Evolutionary conservation across 2,113 vertebrate genomes (phyloP).

Genomic region (Oreamnos americanus): DNA sequence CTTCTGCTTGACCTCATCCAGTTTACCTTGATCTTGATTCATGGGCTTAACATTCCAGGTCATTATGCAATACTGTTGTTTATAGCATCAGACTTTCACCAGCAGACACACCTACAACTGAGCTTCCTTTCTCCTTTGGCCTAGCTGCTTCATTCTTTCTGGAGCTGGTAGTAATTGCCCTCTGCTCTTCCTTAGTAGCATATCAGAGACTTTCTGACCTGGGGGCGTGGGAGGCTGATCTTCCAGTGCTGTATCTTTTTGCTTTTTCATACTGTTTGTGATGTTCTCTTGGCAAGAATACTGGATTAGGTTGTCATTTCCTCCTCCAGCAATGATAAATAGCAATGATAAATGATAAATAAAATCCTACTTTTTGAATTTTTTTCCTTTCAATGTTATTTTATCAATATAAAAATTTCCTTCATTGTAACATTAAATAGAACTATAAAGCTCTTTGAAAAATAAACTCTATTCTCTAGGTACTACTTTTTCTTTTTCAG

Average conservation of each 20-base stretch:
- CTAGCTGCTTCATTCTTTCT: not conserved
- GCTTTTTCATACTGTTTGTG: not conserved
- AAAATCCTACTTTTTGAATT: not conserved
- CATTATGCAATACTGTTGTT: not conserved
- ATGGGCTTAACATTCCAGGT: not conserved
- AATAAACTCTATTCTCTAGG: not conserved
- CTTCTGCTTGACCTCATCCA: not conserved
- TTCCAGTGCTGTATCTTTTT: not conserved
- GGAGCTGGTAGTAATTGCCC: not conserved
- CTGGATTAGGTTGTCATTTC: not conserved
- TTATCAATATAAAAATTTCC: constrained; percentile 1
- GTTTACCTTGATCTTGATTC: not conserved
- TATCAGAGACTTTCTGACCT: not conserved
- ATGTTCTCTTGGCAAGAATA: not conserved
- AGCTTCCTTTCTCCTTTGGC: not conserved
- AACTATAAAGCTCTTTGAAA: constrained; percentile 25
- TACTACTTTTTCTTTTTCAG: not conserved
- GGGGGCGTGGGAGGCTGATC: not conserved
- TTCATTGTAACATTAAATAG: constrained; percentile 1
- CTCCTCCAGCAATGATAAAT: not conserved
- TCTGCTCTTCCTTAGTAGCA: not conserved
- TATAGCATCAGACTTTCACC: not conserved
- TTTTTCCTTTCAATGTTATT: not conserved
- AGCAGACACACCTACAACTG: not conserved
- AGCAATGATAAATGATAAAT: not conserved